Base-by-base conservation (phyloP, 2,888 invertebrate species). In the Chamaedrilus cognettii region DNA sequence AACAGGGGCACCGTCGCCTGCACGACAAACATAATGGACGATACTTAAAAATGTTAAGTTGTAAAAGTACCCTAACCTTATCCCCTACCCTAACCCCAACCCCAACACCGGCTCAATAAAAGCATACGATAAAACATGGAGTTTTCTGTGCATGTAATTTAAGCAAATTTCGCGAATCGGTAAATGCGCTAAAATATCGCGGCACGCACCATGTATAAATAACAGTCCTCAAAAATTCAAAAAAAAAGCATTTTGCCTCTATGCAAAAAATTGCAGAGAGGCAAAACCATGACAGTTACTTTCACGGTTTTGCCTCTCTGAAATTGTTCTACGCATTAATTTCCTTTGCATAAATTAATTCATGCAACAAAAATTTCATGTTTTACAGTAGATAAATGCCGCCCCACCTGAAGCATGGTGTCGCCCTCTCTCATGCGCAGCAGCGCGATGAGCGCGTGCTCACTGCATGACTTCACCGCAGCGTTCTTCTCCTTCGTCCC, bases 401-500 rank as follows among this genome's bases (percentile, higher is more conserved):
- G 26, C 28, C 63, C 49, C 72, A 78, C 69, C 77, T 75, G 68
- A 70, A 77, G 31, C 57, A 58, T 31, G 3, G 57, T 56, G 51
- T 68, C 69, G 30, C 50, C 91, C 64, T 89, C 87, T 75, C 91
- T 88, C 73, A 97, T 87, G 68, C 90, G 88, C 74, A 98, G 87
- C 74, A 96, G 88, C 61, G 92, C 89, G 59, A 96, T 89, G 60
- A 98, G 87, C 7, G 96, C 96, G 72, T 92, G 88, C 87, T 98
- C 98, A 51, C 96, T 92, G 85, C 94, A 93, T 51, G 93, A 91
- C 84, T 94, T 92, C 52, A 98, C 97, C 81, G 93, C 92, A 59
- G 93, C 90, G 86, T 97, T 97, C 86, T 96, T 97, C 86, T 98
- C 98, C 86, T 97, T 97, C 68, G 96, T 96, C 72, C 98, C 98